Evolutionary conservation across 2,113 vertebrate genomes (phyloP), one percentile per base, ranked within the genome.

Genomic region (Pelusios castaneus): DNA sequence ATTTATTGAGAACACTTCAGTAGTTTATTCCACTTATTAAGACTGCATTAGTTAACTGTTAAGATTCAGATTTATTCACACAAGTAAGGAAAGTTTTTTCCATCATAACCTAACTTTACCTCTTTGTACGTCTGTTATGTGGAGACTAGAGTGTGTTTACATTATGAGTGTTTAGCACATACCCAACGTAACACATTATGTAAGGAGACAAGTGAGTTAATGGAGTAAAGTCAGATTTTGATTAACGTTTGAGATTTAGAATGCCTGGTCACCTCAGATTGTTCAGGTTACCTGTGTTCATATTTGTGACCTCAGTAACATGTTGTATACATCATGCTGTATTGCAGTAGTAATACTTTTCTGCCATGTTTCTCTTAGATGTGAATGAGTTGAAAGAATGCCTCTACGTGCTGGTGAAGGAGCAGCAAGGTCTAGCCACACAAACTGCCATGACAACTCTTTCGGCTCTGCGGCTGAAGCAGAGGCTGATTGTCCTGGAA

Each of bases 401-500:
- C 90, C 98, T 99, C 60, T 97, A 98, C 78, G 98, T 99, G 6
- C 97, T 99, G 84, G 98, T 99, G 54, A 99, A 99, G 38, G 99
- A 99, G 41, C 99, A 99, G 95, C 99, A 99, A 93, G 96, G 98
- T 75, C 98, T 99, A 76, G 98, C 99, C 2, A 97, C 97, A 7
- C 98, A 98, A 95, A 99, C 99, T 82, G 99, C 99, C 78, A 99
- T 99, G 34, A 99, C 98, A 94, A 99, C 99, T 5, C 98, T 99
- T 55, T 99, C 99, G 4, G 99, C 99, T 17, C 97, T 98, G 91
- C 98, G 99, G 22, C 98, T 99, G 17, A 99, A 99, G 84, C 99
- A 99, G 98, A 98, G 99, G 63, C 98, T 99, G 22, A 98, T 99
- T 90, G 99, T 99, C 94, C 97, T 99, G 96, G 99, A 99, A 89